Evolutionary conservation across 1,140 invertebrate genomes (phyloP), one percentile per base, ranked within the genome.

Genomic region (Lordiphosa stackelbergi): DNA sequence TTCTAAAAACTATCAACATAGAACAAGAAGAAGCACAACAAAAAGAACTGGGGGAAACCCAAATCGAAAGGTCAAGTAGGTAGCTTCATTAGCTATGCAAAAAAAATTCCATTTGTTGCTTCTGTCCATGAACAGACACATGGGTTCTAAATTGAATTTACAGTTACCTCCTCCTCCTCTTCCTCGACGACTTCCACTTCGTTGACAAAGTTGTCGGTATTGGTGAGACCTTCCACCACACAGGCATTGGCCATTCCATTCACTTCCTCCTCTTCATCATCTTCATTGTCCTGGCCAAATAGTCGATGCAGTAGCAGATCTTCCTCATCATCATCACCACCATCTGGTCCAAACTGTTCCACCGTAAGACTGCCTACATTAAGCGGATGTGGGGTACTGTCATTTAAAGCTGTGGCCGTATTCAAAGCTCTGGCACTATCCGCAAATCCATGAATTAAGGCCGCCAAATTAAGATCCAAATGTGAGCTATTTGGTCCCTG

Each of bases 331-430:
- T 64, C 45, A 6, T 57, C 60, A 12, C 46, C 49, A 6, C 49
- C 46, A 35, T 64, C 61, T 45, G 48, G 68, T 4, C 55, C 48
- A 51, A 83, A 53, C 53, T 70, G 56, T 19, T 79, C 72, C 6
- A 66, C 56, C 19, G 72, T 74, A 31, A 73, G 16, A 28, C 59
- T 75, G 9, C 62, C 70, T 5, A 46, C 36, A 24, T 53, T 72
- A 34, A 66, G 72, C 5, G 85, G 85, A 68, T 86, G 74, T 0
- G 85, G 85, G 0, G 69, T 87, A 19, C 77, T 87, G 40, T 87
- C 85, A 37, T 86, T 86, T 3, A 86, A 60, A 2, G 85, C 85
- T 47, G 4, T 65, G 2, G 71, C 46, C 4, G 12, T 12, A 13
- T 53, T 56, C 6, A 61, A 10, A 0, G 55, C 51, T 5, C 57